Percentiles rank a stretch among this genome's conserved stretches.
Conservation (phyloP, 1,140 invertebrate species). For the Babylonia areolata region DNA sequence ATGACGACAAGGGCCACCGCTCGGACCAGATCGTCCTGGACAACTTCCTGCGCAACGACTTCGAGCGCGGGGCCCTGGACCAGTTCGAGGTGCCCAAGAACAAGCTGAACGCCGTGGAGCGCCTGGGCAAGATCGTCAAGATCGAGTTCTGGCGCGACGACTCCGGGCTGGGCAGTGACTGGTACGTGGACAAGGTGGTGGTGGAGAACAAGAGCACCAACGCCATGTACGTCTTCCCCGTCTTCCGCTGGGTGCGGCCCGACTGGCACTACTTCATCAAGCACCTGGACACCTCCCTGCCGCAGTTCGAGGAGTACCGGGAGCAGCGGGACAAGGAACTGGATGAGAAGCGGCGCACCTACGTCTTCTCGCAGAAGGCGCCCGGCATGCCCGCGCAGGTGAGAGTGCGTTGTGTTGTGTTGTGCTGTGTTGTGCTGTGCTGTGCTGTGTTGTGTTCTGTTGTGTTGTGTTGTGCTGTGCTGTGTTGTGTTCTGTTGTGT, state of each 20-base stretch:
- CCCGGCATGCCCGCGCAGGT: conserved; percentile 73
- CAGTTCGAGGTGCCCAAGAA: conserved; percentile 63
- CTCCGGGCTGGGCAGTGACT: conserved; percentile 72
- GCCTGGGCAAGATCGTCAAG: conserved; percentile 58
- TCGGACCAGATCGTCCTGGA: conserved; percentile 70
- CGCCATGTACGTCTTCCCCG: conserved; percentile 73
- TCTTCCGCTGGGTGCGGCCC: conserved; percentile 76
- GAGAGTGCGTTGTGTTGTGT: conserved; percentile 38
- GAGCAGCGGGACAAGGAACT: conserved; percentile 74
- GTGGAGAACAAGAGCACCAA: conserved; percentile 71
- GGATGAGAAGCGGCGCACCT: conserved; percentile 69
- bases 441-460: conserved; percentile 34
- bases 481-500: not conserved
- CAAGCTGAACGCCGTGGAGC: conserved; percentile 53
- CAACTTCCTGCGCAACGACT: conserved; percentile 73
- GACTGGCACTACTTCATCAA: conserved; percentile 74
- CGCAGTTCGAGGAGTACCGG: conserved; percentile 73
- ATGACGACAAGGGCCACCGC: conserved; percentile 67
- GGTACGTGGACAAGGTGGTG: conserved; percentile 76
- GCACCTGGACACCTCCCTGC: conserved; percentile 76
- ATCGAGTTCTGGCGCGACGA: conserved; percentile 76
- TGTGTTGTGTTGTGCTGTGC: conserved; percentile 10
- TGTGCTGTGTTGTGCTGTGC: conserved; percentile 24
- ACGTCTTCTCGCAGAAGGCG: conserved; percentile 71
- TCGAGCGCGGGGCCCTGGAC: conserved; percentile 73